These are phyloP conservation scores for Mantis religiosa DNA, from an alignment of 2,888 invertebrate genomes.

Conservation along the genomic window DNA sequence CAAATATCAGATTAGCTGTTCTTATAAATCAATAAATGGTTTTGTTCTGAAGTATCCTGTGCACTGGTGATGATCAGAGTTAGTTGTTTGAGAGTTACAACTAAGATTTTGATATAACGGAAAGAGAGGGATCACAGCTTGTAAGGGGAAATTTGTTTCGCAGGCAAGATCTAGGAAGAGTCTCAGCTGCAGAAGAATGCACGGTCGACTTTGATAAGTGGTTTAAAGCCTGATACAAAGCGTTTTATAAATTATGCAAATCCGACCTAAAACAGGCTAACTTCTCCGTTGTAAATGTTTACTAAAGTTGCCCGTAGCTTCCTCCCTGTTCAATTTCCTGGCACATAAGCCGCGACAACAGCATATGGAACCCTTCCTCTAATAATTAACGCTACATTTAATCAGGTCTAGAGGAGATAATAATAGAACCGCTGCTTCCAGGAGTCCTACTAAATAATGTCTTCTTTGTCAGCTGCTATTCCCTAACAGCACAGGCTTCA, in stretches of 20 bases:
- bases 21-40: too few relatives aligned
- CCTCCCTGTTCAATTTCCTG: background rate
- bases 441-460: background rate
- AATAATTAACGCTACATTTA: background rate
- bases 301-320: background rate
- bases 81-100: too few relatives aligned
- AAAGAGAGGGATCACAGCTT: too few relatives aligned
- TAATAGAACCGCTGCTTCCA: background rate
- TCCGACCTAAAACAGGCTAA: background rate
- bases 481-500: too few relatives aligned
- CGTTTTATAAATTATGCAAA: background rate
- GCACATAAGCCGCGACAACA: background rate
- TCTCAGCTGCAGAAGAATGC: background rate
- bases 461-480: background rate
- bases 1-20: too few relatives aligned
- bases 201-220: background rate
- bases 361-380: background rate
- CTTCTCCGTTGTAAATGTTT: background rate
- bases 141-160: too few relatives aligned
- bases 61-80: too few relatives aligned
- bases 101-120: too few relatives aligned
- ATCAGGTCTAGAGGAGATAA: background rate
- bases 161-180: too few relatives aligned
- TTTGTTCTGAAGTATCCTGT: too few relatives aligned
- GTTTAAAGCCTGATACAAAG: background rate